Conservation (phyloP, 2,888 invertebrate species). For the Drosophila nr. medialis region DNA sequence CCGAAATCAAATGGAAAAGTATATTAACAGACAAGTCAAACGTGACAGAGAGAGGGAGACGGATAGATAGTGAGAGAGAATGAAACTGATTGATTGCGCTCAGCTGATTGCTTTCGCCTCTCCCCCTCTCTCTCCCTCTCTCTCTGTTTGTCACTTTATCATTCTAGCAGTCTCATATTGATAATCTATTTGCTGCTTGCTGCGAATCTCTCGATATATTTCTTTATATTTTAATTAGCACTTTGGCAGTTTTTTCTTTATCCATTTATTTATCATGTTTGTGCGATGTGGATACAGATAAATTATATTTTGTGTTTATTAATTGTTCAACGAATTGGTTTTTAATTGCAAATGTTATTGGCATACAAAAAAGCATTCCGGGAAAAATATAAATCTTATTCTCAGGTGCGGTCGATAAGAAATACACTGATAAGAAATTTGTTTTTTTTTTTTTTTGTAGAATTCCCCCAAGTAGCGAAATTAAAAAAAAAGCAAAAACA, state of each 20-base stretch:
- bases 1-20: background rate
- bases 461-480: background rate
- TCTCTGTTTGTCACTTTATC: background rate
- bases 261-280: conserved; percentile 2
- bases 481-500: background rate
- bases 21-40: conserved; percentile 7
- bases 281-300: conserved; percentile 15
- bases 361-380: conserved; percentile 7
- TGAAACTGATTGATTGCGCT: conserved; percentile 23
- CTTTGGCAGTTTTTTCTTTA: conserved; percentile 16
- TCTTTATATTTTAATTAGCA: conserved; percentile 38
- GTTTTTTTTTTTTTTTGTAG: background rate
- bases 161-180: conserved; percentile 4
- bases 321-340: conserved; percentile 28
- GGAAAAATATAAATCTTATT: background rate
- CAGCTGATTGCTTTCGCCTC: conserved; percentile 42
- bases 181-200: conserved; percentile 25
- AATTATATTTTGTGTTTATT: conserved; percentile 19
- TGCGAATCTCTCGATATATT: conserved; percentile 8
- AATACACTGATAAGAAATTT: conserved; percentile 29
- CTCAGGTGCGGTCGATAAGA: conserved; percentile 30
- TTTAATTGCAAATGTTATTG: conserved; percentile 39
- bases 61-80: background rate
- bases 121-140: background rate
- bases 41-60: background rate